These are phyloP conservation scores for Rhorus exstirpatorius DNA, from an alignment of 2,888 invertebrate genomes.

Conservation along the genomic window DNA sequence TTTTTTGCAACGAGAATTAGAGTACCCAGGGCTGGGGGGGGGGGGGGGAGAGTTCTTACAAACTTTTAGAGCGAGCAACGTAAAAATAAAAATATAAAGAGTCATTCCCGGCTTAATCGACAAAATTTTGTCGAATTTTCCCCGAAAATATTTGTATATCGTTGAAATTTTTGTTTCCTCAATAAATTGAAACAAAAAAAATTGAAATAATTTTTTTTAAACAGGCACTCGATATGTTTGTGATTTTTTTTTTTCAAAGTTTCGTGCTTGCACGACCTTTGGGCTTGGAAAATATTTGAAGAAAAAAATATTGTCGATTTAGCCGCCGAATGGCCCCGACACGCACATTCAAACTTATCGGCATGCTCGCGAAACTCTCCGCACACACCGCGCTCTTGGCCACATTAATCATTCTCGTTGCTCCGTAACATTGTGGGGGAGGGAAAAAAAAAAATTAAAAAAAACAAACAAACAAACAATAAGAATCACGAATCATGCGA, in stretches of 20 bases:
- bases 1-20: conserved; percentile 25
- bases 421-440: too few species aligned
- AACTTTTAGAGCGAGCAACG: not conserved
- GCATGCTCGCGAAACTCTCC: conserved; percentile 57
- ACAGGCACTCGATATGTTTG: not conserved
- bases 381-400: not conserved
- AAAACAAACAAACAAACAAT: too few species aligned
- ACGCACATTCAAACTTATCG: conserved; percentile 1
- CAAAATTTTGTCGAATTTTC: not conserved
- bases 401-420: not conserved
- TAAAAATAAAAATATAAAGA: not conserved
- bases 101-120: not conserved
- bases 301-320: conserved; percentile 1
- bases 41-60: too few species aligned
- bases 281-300: not conserved
- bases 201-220: conserved; percentile 9
- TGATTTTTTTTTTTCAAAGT: not conserved
- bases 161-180: not conserved
- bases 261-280: too few species aligned
- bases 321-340: too few species aligned
- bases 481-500: too few species aligned
- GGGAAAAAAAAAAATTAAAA: too few species aligned
- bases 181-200: too few species aligned
- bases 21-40: too few species aligned
- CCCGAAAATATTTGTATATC: too few species aligned